Conservation (phyloP, 2,113 vertebrate species). For the Pungitius pungitius region DNA sequence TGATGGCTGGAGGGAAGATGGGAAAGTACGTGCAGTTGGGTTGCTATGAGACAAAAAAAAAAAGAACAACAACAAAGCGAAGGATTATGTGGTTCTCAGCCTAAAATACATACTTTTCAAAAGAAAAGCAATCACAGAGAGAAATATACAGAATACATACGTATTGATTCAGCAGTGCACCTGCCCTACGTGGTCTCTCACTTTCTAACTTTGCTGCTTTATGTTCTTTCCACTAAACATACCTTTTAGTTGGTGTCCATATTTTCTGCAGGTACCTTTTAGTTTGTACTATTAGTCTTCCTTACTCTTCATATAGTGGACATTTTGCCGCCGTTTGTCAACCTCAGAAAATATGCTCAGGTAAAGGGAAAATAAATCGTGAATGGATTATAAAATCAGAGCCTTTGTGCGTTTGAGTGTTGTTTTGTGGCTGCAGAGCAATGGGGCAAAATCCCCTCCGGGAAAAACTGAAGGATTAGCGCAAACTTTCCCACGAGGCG, state of each 20-base stretch:
- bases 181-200: not conserved
- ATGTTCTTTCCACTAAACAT: not conserved
- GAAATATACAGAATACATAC: not conserved
- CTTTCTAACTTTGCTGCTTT: not conserved
- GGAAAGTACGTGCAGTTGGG: conserved; percentile 7
- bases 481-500: conserved; percentile 6
- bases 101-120: not conserved
- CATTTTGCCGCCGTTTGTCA: not conserved
- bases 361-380: not conserved
- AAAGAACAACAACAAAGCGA: not conserved
- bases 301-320: not conserved
- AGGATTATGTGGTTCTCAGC: not conserved
- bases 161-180: not conserved
- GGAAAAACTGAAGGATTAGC: conserved; percentile 18
- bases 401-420: not conserved
- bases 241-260: not conserved
- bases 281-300: not conserved
- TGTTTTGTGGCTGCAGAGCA: not conserved
- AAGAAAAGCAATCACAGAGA: not conserved
- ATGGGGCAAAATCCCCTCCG: conserved; percentile 6
- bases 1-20: not conserved
- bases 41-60: conserved; percentile 12
- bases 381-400: conserved; percentile 14
- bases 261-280: not conserved
- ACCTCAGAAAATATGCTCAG: not conserved